phyloP scores from a whole-genome alignment of 2,888 invertebrate genomes.

The Psylliodes chrysocephalus region DNA sequence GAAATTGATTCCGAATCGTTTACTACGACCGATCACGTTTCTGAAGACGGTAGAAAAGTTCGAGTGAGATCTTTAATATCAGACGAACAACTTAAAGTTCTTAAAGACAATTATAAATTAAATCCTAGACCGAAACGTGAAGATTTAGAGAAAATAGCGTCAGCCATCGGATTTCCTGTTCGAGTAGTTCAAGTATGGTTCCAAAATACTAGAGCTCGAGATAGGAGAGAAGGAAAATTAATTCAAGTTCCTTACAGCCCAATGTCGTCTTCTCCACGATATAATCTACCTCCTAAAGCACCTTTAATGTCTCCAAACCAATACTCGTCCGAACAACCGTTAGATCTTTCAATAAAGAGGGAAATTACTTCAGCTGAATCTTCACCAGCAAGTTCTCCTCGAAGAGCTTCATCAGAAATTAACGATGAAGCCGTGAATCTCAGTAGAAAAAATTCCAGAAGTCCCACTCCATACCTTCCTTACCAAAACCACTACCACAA shows the following conservation, averaged over 20 bases:
- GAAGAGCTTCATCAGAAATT: constrained; percentile 71
- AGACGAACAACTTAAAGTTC: constrained; percentile 89
- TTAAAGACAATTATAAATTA: constrained; percentile 88
- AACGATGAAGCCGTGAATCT: constrained; percentile 81
- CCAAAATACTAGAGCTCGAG: constrained; percentile 92
- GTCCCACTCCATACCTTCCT: constrained; percentile 65
- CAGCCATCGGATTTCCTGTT: constrained; percentile 77
- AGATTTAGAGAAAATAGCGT: constrained; percentile 90
- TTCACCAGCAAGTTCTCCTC: constrained; percentile 72
- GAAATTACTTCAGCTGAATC: constrained; percentile 68
- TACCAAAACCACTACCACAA: constrained; percentile 68
- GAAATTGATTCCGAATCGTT: constrained; percentile 68
- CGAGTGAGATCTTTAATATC: constrained; percentile 93
- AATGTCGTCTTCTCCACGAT: constrained; percentile 51
- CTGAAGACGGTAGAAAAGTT: constrained; percentile 77
- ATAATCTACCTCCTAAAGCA: constrained; percentile 27
- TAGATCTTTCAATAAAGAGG: constrained; percentile 90
- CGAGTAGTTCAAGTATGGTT: constrained; percentile 95
- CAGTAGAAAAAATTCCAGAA: constrained; percentile 76
- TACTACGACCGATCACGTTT: constrained; percentile 63
- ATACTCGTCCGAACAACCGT: constrained; percentile 76
- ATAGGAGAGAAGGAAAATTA: constrained; percentile 75
- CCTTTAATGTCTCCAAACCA: constrained; percentile 40
- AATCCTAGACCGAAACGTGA: constrained; percentile 95
- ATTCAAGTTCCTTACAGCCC: constrained; percentile 65